Evolutionary conservation across 35 echinoderm and acorn worm species (phyloP).

Genomic region (Apostichopus californicus): DNA sequence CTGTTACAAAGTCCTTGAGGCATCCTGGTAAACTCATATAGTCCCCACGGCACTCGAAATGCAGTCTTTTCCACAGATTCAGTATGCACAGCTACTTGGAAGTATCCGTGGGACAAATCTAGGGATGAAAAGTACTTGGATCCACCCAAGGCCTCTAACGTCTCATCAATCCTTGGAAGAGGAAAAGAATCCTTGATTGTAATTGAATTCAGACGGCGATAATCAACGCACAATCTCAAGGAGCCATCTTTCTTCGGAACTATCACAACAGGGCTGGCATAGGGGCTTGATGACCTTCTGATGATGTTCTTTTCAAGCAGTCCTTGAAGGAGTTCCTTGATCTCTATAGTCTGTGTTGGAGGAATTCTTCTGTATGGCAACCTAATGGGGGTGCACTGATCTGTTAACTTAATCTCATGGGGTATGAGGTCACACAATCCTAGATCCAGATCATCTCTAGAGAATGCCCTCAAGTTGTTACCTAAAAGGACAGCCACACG

Average conservation of each 20-base stretch:
- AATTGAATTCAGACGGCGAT: slow-evolving; percentile 30
- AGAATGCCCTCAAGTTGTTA: slow-evolving; percentile 17
- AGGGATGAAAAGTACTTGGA: slow-evolving; percentile 5
- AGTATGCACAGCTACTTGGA: background rate
- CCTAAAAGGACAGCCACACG: background rate
- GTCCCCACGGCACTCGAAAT: background rate
- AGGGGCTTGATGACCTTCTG: background rate
- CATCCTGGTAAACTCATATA: slow-evolving; percentile 7
- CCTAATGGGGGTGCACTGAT: background rate
- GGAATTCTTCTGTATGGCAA: slow-evolving; percentile 16
- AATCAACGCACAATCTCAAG: slow-evolving; percentile 27
- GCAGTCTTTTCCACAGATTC: background rate
- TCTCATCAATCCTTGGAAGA: slow-evolving; percentile 22
- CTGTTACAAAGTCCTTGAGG: slow-evolving; percentile 35
- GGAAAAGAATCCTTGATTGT: slow-evolving; percentile 16
- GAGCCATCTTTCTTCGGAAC: slow-evolving; percentile 21
- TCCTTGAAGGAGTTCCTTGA: background rate
- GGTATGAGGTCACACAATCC: background rate
- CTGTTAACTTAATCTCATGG: background rate
- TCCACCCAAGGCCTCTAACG: background rate
- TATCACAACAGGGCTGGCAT: slow-evolving; percentile 18
- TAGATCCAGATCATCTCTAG: background rate
- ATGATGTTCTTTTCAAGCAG: background rate
- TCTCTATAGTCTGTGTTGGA: background rate
- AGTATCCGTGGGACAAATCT: slow-evolving; percentile 21